Percentiles rank a stretch among this genome's conserved stretches.
These are phyloP conservation scores for Enteromius unitaeniatus DNA, from an alignment of 2,797 vertebrate genomes.

Conservation along the genomic window DNA sequence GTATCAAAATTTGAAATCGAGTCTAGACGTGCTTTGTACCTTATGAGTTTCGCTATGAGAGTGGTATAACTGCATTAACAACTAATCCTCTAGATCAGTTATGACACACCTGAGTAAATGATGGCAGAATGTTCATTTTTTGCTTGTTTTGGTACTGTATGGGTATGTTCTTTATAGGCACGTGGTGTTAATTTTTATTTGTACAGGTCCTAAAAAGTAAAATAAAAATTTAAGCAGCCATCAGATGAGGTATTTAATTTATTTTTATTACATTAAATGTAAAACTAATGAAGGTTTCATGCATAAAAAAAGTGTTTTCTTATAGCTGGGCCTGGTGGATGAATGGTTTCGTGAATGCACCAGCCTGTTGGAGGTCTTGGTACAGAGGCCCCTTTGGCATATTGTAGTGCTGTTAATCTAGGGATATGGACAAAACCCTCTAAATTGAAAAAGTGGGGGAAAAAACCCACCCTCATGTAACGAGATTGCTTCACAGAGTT, in stretches of 20 bases:
- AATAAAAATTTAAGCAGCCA: background rate
- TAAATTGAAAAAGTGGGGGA: constrained; percentile 43
- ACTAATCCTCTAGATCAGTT: background rate
- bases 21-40: background rate
- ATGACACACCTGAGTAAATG: background rate
- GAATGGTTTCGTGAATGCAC: constrained; percentile 14
- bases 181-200: background rate
- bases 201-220: background rate
- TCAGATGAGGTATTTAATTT: background rate
- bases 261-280: background rate
- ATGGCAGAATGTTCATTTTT: background rate
- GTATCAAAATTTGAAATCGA: background rate
- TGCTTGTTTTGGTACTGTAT: background rate
- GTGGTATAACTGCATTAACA: background rate
- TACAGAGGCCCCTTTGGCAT: constrained; percentile 42
- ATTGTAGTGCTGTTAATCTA: constrained; percentile 44
- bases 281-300: background rate
- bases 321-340: background rate
- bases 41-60: background rate
- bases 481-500: constrained; percentile 64
- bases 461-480: constrained; percentile 63
- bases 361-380: constrained; percentile 28
- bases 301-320: constrained; percentile 10
- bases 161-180: background rate
- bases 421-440: constrained; percentile 45